phyloP scores from a whole-genome alignment of 92 coral and sea anemone genomes.

The Phenganax marumi region DNA sequence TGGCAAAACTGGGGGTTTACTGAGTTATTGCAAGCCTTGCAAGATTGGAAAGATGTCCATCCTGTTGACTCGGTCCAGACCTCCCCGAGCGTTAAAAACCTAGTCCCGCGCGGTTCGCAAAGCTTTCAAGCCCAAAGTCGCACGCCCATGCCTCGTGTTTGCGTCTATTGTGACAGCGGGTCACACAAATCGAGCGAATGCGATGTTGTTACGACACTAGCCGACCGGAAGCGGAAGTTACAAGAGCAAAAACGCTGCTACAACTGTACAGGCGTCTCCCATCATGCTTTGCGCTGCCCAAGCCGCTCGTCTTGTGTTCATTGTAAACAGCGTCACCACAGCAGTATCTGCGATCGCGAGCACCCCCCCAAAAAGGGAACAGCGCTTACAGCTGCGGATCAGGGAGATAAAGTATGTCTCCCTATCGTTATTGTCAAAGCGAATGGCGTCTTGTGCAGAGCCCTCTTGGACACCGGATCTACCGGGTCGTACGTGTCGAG shows the following conservation, averaged over 20 bases:
- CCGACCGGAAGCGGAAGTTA: slow-evolving; percentile 37
- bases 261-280: slow-evolving; percentile 47
- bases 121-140: slow-evolving; percentile 40
- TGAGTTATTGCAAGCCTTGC: slow-evolving; percentile 39
- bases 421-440: slow-evolving; percentile 46
- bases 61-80: slow-evolving; percentile 13
- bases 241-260: slow-evolving; percentile 43
- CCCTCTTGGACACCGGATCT: slow-evolving; percentile 35
- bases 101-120: slow-evolving; percentile 14
- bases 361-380: background rate
- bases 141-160: background rate
- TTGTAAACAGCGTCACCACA: slow-evolving; percentile 36
- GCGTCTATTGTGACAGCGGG: background rate
- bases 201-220: slow-evolving; percentile 19
- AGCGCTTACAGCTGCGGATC: background rate
- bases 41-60: slow-evolving; percentile 57
- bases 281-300: slow-evolving; percentile 44
- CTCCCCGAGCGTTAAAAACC: background rate
- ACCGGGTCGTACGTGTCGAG: slow-evolving; percentile 44
- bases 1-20: slow-evolving; percentile 62
- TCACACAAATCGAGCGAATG: slow-evolving; percentile 37
- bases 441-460: slow-evolving; percentile 51
- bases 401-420: slow-evolving; percentile 39
- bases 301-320: slow-evolving; percentile 24
- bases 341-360: slow-evolving; percentile 39